Conservation (phyloP, 2,113 vertebrate species). For the Pantherophis guttatus region DNA sequence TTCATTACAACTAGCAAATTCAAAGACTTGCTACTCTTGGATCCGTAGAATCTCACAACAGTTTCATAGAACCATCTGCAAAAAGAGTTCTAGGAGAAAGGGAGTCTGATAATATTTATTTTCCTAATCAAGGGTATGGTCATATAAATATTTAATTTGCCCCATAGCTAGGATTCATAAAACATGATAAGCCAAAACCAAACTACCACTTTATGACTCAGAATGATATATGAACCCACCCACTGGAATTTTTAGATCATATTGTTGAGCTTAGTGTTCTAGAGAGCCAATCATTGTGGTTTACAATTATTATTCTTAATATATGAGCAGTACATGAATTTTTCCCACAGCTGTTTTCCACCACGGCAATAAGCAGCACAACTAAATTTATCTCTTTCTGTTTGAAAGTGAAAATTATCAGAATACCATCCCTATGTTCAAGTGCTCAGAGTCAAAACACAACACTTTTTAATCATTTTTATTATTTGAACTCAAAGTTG, state of each 20-base stretch:
- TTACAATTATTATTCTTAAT: not conserved
- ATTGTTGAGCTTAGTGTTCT: not conserved
- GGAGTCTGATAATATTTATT: not conserved
- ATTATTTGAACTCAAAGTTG: conserved; percentile 61
- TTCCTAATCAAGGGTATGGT: not conserved
- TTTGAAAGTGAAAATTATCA: conserved; percentile 9
- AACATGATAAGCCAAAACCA: not conserved
- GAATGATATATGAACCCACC: not conserved
- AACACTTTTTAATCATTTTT: conserved; percentile 58
- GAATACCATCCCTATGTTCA: conserved; percentile 1
- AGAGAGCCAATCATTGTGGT: not conserved
- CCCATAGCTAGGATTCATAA: not conserved
- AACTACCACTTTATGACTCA: not conserved
- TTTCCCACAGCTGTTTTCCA: not conserved
- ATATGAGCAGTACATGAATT: not conserved
- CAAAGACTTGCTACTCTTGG: not conserved
- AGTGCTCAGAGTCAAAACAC: conserved; percentile 41
- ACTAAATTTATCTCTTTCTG: not conserved
- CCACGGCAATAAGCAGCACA: not conserved
- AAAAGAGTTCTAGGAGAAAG: not conserved
- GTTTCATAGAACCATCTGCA: not conserved
- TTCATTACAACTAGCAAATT: not conserved
- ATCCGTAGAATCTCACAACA: not conserved
- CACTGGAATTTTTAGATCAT: not conserved
- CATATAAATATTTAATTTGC: not conserved